Base-by-base conservation (phyloP, 2,888 invertebrate species). In the Nemotelus pantherinus region DNA sequence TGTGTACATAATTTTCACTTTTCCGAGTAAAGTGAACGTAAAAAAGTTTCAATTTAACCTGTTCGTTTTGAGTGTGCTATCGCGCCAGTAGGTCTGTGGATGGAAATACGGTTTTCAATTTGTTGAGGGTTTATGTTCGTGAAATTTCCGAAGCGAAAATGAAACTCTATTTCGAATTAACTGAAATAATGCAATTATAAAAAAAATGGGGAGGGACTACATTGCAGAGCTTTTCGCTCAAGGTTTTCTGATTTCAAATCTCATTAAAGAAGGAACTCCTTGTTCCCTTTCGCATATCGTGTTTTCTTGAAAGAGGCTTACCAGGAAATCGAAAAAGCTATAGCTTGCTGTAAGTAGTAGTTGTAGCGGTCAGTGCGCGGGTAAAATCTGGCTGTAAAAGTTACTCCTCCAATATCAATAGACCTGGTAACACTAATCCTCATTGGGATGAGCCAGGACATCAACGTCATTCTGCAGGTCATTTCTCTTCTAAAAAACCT, bases 1-100 rank as follows among this genome's bases (percentile, higher is more conserved):
- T 25, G 39, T 60, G 47, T 63, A 60, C 74, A 74, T 63, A 60
- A 72, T 60, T 74, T 74, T 74, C 63, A 74, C 47, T 74, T 74
- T 74, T 63, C 60, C 9, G 9, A 41, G 63, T 74, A 41, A 50
- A 72, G 10, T 10, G 48, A 74, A 74, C 47, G 74, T 74, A 41
- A 74, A 68, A 60, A 74, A 63, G 58, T 72, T 72, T 44, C 72
- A 72, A 72, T 72, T 72, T 72, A 39, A 63, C 39, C 41, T 9
- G 44, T 60, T 74, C 41, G 7, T 60, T 9, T 53, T n/a, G 45
- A 3, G 60, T 60, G 1, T 3, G 25, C 63, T 41, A 43, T 43
- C 7, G 63, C 41, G 9, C 41, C 10, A 6, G 10, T 53, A 53
- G 6, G 53, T 53, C 10, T 6, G 1, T 53, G 53, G 6, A 53